phyloP scores from a whole-genome alignment of 2,888 invertebrate genomes.

The Noctuana brunneofusca region DNA sequence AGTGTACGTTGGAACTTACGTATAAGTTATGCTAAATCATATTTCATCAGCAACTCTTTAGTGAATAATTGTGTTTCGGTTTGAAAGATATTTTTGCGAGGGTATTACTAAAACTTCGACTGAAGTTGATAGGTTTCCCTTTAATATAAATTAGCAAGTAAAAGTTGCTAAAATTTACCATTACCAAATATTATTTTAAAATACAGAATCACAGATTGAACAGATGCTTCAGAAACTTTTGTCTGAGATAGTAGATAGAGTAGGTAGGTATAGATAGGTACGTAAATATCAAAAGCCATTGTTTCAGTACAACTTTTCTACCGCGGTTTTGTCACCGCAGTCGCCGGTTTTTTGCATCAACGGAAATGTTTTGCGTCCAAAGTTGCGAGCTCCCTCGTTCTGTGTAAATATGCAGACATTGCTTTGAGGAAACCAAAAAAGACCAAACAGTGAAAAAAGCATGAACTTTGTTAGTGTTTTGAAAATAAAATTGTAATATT shows the following conservation, averaged over 20 bases:
- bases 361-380: constrained; percentile 24
- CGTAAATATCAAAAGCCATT: constrained; percentile 13
- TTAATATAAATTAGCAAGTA: no score
- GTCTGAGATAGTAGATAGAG: neutral
- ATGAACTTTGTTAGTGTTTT: neutral
- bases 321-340: constrained; percentile 11
- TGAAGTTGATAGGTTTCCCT: no score
- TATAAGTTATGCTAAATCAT: no score
- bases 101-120: no score
- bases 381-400: constrained; percentile 4
- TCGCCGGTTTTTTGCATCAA: constrained; percentile 10
- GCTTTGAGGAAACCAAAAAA: constrained; percentile 5
- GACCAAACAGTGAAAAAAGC: neutral
- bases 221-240: neutral
- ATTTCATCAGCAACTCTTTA: no score
- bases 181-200: no score
- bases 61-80: no score
- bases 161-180: no score
- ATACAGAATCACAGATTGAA: no score
- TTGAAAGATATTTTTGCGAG: no score
- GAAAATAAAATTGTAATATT: neutral
- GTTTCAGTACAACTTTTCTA: constrained; percentile 15
- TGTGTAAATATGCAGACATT: constrained; percentile 14
- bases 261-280: no score
- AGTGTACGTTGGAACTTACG: no score